These are phyloP conservation scores for Phthorimaea operculella DNA, from an alignment of 1,140 invertebrate genomes.

Conservation along the genomic window DNA sequence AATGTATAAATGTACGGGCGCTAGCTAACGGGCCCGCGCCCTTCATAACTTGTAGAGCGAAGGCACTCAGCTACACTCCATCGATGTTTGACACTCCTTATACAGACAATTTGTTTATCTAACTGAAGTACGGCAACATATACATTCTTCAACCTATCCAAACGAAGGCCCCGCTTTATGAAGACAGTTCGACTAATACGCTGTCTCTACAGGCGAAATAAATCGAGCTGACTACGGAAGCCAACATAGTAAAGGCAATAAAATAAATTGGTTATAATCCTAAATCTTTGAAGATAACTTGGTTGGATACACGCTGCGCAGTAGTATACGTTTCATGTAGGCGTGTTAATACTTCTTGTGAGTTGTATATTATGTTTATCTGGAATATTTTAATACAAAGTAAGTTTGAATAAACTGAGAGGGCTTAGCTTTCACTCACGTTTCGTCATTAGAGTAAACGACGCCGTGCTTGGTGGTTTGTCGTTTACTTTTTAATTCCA, in stretches of 20 bases:
- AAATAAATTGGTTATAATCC: constrained; percentile 25
- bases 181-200: constrained; percentile 11
- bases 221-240: constrained; percentile 11
- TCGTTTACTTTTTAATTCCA: constrained; percentile 23
- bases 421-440: constrained; percentile 53
- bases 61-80: background rate
- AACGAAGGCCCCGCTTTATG: constrained; percentile 5
- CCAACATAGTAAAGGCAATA: constrained; percentile 16
- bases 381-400: constrained; percentile 42
- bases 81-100: constrained; percentile 19
- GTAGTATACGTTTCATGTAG: constrained; percentile 12
- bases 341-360: constrained; percentile 19
- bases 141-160: constrained; percentile 20
- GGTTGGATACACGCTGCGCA: constrained; percentile 7
- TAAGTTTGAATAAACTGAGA: constrained; percentile 28
- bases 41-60: constrained; percentile 27
- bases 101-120: constrained; percentile 31
- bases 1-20: constrained; percentile 31
- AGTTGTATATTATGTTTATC: constrained; percentile 20
- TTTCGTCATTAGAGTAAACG: constrained; percentile 42
- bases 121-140: constrained; percentile 29
- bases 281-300: constrained; percentile 17
- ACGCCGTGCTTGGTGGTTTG: constrained; percentile 31
- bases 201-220: constrained; percentile 1
- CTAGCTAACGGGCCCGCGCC: constrained; percentile 38